Evolutionary conservation across 2,113 vertebrate species (phyloP).

Genomic region (Dendrocopos noguchii): DNA sequence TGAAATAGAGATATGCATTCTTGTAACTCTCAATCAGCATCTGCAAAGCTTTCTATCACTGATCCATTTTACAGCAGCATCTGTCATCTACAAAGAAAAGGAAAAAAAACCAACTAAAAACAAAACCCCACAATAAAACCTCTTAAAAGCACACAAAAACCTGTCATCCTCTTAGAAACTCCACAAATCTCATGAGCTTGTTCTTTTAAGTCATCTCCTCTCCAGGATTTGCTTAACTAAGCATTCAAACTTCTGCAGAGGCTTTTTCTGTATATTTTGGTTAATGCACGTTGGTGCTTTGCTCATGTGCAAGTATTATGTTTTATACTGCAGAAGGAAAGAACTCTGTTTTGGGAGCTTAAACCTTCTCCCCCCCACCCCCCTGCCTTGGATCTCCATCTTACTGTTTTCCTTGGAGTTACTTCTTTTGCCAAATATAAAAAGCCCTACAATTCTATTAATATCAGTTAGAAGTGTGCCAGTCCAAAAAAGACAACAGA

Average conservation of each 20-base stretch:
- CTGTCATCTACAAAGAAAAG: background rate
- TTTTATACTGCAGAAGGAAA: background rate
- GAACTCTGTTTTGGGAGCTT: background rate
- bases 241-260: background rate
- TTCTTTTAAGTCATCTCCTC: background rate
- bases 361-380: rapidly evolving
- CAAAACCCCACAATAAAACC: background rate
- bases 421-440: background rate
- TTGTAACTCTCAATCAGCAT: background rate
- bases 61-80: background rate
- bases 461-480: background rate
- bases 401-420: background rate
- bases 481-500: background rate
- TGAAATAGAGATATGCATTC: background rate
- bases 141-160: background rate
- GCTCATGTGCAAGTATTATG: background rate
- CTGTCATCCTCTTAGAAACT: background rate
- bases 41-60: background rate
- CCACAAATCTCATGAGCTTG: background rate
- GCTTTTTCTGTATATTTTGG: background rate
- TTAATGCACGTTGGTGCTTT: background rate
- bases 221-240: background rate
- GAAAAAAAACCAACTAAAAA: background rate
- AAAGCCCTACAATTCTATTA: background rate
- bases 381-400: background rate